Evolutionary conservation across 1,140 invertebrate genomes (phyloP).

Genomic region (Drosophila pruinosa): DNA sequence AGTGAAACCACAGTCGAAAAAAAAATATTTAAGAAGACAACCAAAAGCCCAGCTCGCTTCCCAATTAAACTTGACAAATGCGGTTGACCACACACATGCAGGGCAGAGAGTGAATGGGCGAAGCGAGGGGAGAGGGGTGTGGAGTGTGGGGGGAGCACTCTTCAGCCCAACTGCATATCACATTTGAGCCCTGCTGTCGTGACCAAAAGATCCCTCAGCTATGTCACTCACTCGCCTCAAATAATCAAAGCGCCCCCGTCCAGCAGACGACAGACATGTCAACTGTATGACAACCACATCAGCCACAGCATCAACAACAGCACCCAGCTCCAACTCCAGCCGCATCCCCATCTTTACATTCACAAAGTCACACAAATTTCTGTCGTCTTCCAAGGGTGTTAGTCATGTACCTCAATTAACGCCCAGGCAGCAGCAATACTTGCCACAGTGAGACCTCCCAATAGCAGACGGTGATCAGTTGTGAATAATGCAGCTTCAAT

Average conservation of each 20-base stretch:
- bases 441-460: neutral
- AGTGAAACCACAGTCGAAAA: constrained; percentile 47
- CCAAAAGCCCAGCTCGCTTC: constrained; percentile 65
- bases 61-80: constrained; percentile 82
- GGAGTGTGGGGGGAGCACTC: neutral
- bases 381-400: constrained; percentile 37
- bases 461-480: neutral
- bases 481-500: too few species aligned
- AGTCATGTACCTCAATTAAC: constrained; percentile 69
- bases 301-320: constrained; percentile 9
- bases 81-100: constrained; percentile 78
- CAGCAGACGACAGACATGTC: constrained; percentile 62
- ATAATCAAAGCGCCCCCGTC: constrained; percentile 65
- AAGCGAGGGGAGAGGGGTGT: neutral
- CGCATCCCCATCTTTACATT: neutral
- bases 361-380: constrained; percentile 46
- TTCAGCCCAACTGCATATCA: neutral
- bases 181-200: constrained; percentile 18
- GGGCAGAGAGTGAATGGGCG: neutral
- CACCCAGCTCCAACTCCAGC: neutral
- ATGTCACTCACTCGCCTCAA: constrained; percentile 61
- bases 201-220: constrained; percentile 13
- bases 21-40: constrained; percentile 23
- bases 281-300: constrained; percentile 78
- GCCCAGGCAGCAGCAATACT: constrained; percentile 27